Base-by-base conservation (phyloP, 2,113 vertebrate species). In the Chloebia gouldiae region DNA sequence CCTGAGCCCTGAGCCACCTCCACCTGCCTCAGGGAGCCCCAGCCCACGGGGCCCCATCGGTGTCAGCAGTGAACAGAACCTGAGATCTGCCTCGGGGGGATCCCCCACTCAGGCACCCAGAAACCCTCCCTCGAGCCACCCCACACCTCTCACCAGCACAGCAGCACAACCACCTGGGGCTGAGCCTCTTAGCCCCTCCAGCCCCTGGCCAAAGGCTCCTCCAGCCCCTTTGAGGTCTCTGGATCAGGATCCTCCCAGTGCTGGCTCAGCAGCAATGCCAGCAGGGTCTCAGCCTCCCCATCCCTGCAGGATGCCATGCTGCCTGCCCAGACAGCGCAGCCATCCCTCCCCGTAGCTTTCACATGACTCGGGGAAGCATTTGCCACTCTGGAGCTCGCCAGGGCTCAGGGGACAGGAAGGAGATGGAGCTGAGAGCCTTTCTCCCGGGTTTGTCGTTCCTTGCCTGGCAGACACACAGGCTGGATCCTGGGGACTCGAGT, bases 21-120 rank as follows among this genome's bases (percentile, higher is more conserved):
- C 1, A 21, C 39, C 75, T 39, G 44, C 40, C 80, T 27, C 6
- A 6, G 49, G 71, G 66, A 88, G 2, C 24, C 44, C 65, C 4
- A 3, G 0, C 1, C 39, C 2, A 1, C 1, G 6, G 16, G 23
- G 15, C 56, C 40, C 22, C 4, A 0, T 2, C 79, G 33, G 42
- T 1, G 8, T 15, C 64, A 90, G 40, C 8, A 6, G 28, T 7
- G 35, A 79, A 20, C 54, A 39, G 33, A 39, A 13, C 24, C 57
- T 2, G 4, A 56, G 37, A n/a, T 17, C 64, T 23, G 7, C 14
- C 61, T 35, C 9, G 8, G 30, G 7, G 5, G 54, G 3, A 2
- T 51, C 23, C 64, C 75, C 35, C 13, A 3, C 22, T 3, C 49
- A 2, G 1, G 13, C 27, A 16, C 24, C 22, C 69, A 50, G 9